Conservation (phyloP, 2,113 vertebrate species). For the Sula dactylatra region DNA sequence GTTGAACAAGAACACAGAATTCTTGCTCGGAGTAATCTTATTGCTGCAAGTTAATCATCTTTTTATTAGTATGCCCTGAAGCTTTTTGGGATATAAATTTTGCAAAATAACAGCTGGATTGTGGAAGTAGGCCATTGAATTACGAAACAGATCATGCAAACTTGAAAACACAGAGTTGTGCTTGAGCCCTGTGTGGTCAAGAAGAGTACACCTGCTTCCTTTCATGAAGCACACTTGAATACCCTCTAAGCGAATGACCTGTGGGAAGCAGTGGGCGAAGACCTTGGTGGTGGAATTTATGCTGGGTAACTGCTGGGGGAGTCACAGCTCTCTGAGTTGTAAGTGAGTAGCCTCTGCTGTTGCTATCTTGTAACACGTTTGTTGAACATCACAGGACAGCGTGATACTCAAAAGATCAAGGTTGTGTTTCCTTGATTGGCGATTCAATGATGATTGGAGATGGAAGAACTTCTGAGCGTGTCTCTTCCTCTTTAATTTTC, state of each 20-base stretch:
- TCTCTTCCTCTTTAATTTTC: background rate
- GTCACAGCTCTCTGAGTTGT: background rate
- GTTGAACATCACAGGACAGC: background rate
- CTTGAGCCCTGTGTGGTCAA: background rate
- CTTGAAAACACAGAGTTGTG: background rate
- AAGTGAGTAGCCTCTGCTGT: background rate
- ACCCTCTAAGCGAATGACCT: background rate
- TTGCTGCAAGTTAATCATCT: background rate
- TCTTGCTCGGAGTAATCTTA: background rate
- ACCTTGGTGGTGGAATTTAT: background rate
- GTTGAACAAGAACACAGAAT: background rate
- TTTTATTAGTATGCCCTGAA: background rate
- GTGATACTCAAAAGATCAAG: background rate
- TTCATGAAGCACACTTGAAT: background rate
- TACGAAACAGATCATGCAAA: background rate
- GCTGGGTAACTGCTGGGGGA: background rate
- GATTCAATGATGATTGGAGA: background rate
- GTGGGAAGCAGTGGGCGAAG: background rate
- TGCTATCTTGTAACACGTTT: background rate
- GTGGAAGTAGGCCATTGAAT: background rate
- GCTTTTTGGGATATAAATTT: background rate
- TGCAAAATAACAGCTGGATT: background rate
- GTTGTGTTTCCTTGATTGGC: background rate
- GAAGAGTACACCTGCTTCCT: background rate
- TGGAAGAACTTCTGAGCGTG: background rate